phyloP scores from a whole-genome alignment of 2,888 invertebrate genomes.

The Ormyrus nitidulus region DNA sequence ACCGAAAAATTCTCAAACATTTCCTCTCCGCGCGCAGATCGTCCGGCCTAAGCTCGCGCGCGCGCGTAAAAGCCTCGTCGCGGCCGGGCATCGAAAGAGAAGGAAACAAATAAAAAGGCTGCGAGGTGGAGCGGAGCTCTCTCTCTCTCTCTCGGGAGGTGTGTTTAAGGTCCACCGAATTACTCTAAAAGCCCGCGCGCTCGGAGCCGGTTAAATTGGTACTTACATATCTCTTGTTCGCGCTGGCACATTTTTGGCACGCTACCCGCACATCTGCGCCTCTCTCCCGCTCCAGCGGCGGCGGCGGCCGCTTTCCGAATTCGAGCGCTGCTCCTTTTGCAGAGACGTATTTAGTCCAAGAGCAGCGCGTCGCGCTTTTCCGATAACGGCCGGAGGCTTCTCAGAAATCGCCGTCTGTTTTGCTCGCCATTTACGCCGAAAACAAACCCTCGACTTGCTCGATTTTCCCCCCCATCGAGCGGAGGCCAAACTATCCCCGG shows the following conservation, averaged over 20 bases:
- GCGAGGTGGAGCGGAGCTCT: background rate
- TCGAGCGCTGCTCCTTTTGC: conserved; percentile 62
- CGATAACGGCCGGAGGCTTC: conserved; percentile 59
- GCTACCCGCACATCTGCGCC: conserved; percentile 64
- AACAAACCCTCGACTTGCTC: conserved; percentile 33
- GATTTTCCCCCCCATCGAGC: background rate
- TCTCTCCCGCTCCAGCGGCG: background rate
- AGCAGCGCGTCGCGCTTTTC: conserved; percentile 58
- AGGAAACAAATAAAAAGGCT: background rate
- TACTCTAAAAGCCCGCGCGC: conserved; percentile 61
- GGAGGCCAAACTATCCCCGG: background rate
- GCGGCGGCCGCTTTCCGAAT: conserved; percentile 53
- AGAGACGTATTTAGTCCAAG: conserved; percentile 69
- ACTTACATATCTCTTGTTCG: conserved; percentile 69
- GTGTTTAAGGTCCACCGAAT: conserved; percentile 58
- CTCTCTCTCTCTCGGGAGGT: background rate
- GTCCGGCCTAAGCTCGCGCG: no score
- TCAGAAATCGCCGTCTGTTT: conserved; percentile 26
- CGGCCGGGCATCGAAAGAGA: background rate
- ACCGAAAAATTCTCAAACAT: conserved; percentile 49
- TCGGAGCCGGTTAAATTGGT: conserved; percentile 68
- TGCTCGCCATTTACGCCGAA: background rate
- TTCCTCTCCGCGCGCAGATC: background rate
- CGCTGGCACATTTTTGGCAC: conserved; percentile 71
- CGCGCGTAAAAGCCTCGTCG: conserved; percentile 34